Evolutionary conservation across 1,140 invertebrate species (phyloP), one percentile per base, ranked within the genome.

Genomic region (Magallana gigas): DNA sequence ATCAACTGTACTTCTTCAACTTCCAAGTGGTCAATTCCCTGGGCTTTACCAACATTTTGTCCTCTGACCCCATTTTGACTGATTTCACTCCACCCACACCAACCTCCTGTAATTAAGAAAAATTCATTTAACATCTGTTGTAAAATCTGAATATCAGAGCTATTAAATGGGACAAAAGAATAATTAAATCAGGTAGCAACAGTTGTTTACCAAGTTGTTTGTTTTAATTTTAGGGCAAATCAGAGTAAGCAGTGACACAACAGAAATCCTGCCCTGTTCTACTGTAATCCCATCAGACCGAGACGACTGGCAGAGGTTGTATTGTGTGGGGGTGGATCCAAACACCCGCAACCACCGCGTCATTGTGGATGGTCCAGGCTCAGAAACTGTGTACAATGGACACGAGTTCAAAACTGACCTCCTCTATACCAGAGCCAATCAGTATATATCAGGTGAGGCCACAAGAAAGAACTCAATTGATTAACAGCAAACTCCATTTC

Each of bases 71-170:
- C 0, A 89, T 91, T 8, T 23, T 93, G 58, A 71, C 88, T 23
- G 92, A 93, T 64, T 87, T 91, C 7, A 93, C 92, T 36, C 84
- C 90, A 58, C 92, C 92, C 16, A 85, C 89, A 80, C 91, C 92
- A 89, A 58, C 18, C 1, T 56, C 16, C 48, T 57, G 18, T 76
- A 60, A 23, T 7, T 60, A 1, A 60, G 11, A 16, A 7, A 82
- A 23, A 57, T 9, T 14, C 23, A 8, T 80, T 29, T 12, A 64
- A 16, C 60, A 2, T 8, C 60, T 64, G 16, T 7, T 16, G 18
- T 64, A 48, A 48, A 48, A 48, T 48, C 12, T 81, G 12, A n/a
- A n/a, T 12, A 9, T 14, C 29, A 81, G 16, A 16, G 2, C 14
- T 18, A 64, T 16, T 0, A 5, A 16, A 64, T 64, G 14, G 9